These are phyloP conservation scores for Eolophus roseicapilla DNA, from an alignment of 2,113 vertebrate genomes.

Conservation along the genomic window DNA sequence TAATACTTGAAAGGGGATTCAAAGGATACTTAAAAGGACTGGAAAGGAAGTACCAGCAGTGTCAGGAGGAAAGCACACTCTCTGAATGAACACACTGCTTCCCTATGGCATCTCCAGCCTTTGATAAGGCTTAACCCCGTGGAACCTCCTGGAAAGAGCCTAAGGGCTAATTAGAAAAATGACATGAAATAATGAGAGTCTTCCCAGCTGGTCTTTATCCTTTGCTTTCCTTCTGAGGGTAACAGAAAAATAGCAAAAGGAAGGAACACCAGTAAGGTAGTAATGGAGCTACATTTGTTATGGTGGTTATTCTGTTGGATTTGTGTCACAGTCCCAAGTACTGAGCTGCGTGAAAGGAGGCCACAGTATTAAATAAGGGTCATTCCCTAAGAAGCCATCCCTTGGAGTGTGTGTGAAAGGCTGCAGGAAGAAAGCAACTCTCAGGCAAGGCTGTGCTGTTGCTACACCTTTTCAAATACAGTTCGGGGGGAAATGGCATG, in stretches of 20 bases:
- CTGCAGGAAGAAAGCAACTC: neutral
- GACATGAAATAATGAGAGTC: neutral
- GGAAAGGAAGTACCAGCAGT: neutral
- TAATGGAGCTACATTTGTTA: neutral
- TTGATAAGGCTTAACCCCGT: neutral
- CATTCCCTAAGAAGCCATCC: neutral
- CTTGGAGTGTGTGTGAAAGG: neutral
- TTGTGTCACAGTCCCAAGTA: neutral
- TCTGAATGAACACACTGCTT: neutral
- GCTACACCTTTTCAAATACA: neutral
- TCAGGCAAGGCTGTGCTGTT: neutral
- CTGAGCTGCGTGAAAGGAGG: neutral
- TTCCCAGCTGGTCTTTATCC: neutral
- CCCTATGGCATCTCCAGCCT: neutral
- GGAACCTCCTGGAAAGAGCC: neutral
- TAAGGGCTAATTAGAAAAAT: slow-evolving; percentile 25
- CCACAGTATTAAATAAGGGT: neutral
- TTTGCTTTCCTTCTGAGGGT: neutral
- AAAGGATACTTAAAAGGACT: neutral
- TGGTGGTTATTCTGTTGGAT: neutral
- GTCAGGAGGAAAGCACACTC: neutral
- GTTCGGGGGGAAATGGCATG: neutral
- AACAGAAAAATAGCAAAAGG: neutral
- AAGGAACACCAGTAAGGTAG: neutral
- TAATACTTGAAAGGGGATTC: neutral